phyloP scores from a whole-genome alignment of 2,888 invertebrate genomes.

The Caenorhabditis uteleia region DNA sequence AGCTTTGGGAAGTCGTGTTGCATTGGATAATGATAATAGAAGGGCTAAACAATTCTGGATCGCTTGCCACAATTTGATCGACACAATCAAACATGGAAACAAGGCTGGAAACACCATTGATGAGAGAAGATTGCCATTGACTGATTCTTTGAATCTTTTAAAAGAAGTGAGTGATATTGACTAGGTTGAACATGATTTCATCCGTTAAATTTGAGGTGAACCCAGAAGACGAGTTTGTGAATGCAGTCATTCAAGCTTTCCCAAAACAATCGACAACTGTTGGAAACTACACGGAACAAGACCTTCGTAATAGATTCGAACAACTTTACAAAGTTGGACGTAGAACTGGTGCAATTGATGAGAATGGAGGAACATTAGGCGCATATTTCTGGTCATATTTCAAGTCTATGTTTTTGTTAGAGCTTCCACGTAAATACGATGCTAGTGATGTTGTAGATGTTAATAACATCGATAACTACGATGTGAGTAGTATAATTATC shows the following conservation, averaged over 20 bases:
- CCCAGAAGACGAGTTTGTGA: constrained; percentile 82
- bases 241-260: constrained; percentile 79
- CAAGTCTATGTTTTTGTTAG: constrained; percentile 80
- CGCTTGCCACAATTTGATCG: constrained; percentile 85
- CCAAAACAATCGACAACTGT: constrained; percentile 80
- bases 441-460: constrained; percentile 79
- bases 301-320: constrained; percentile 82
- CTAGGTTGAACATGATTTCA: background rate
- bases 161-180: constrained; percentile 57
- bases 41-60: constrained; percentile 88
- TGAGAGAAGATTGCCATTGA: constrained; percentile 65
- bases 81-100: constrained; percentile 75
- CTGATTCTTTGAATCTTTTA: constrained; percentile 44
- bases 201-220: constrained; percentile 43
- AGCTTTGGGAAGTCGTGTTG: constrained; percentile 75
- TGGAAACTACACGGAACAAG: constrained; percentile 88
- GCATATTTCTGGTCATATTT: constrained; percentile 75
- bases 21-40: constrained; percentile 71
- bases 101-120: constrained; percentile 71
- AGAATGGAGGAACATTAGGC: constrained; percentile 77
- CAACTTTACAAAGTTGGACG: constrained; percentile 75
- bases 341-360: constrained; percentile 85
- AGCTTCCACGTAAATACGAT: constrained; percentile 77
- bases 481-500: constrained; percentile 23
- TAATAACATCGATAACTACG: constrained; percentile 71